Conservation (phyloP, 2,888 invertebrate species). For the Trichogramma evanescens region DNA sequence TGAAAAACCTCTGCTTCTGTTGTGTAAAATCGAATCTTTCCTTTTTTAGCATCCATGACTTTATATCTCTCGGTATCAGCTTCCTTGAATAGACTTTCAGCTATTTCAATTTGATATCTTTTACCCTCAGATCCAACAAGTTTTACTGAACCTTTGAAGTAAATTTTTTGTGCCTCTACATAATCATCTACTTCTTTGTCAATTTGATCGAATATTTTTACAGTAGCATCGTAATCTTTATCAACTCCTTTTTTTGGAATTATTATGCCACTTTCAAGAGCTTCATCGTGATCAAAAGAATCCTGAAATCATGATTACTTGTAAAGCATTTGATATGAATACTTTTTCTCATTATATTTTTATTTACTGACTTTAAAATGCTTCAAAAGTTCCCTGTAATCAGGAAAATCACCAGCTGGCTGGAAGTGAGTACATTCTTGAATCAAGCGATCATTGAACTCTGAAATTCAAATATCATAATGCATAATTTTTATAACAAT, state of each 20-base stretch:
- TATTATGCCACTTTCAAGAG: conserved; percentile 81
- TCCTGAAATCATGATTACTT: conserved; percentile 50
- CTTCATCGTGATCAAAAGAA: conserved; percentile 82
- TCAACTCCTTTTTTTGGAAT: conserved; percentile 79
- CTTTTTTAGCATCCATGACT: conserved; percentile 79
- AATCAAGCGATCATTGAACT: conserved; percentile 33
- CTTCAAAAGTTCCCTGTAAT: conserved; percentile 62
- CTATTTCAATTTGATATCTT: conserved; percentile 87
- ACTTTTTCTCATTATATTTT: no score
- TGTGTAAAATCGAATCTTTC: conserved; percentile 76
- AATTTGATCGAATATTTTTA: conserved; percentile 60
- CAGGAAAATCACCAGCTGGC: conserved; percentile 67
- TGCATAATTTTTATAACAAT: not conserved
- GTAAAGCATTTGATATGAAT: no score
- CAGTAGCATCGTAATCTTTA: conserved; percentile 72
- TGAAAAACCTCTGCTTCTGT: conserved; percentile 59
- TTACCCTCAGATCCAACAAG: conserved; percentile 88
- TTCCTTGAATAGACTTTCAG: conserved; percentile 64
- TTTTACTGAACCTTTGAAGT: conserved; percentile 67
- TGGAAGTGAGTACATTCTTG: conserved; percentile 48
- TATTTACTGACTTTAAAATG: conserved; percentile 67
- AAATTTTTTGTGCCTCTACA: conserved; percentile 65
- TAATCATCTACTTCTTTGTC: conserved; percentile 67
- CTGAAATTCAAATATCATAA: conserved; percentile 25
- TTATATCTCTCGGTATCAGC: conserved; percentile 65